Evolutionary conservation across 1,140 invertebrate species (phyloP).

Genomic region (Drosophila virilis): DNA sequence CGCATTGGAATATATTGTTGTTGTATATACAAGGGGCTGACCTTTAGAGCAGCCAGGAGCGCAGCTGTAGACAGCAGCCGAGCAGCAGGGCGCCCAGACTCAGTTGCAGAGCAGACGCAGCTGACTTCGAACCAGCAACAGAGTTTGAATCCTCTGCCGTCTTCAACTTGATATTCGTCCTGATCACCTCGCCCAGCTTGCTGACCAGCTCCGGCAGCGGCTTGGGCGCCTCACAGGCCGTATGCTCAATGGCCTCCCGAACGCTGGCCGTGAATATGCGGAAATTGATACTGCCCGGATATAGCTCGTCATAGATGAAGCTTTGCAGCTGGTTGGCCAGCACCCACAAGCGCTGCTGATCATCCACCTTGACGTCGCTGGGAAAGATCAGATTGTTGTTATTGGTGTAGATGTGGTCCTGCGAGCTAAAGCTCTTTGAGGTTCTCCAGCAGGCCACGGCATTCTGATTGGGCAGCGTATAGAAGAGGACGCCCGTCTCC

Average conservation of each 20-base stretch:
- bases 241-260: slow-evolving; percentile 88
- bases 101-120: background rate
- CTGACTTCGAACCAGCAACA: background rate
- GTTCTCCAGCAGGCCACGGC: slow-evolving; percentile 92
- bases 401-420: slow-evolving; percentile 89
- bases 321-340: slow-evolving; percentile 89
- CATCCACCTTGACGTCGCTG: slow-evolving; percentile 91
- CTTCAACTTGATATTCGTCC: slow-evolving; percentile 45
- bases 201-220: slow-evolving; percentile 85
- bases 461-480: slow-evolving; percentile 90
- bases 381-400: slow-evolving; percentile 90
- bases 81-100: slow-evolving; percentile 10
- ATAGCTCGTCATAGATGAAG: slow-evolving; percentile 89
- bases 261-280: slow-evolving; percentile 89
- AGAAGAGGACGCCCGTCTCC: slow-evolving; percentile 90
- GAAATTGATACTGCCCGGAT: slow-evolving; percentile 89
- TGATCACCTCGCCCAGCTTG: slow-evolving; percentile 84
- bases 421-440: slow-evolving; percentile 87
- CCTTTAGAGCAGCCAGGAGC: slow-evolving; percentile 2
- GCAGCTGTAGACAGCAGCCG: background rate
- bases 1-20: background rate
- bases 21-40: background rate
- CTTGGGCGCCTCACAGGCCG: slow-evolving; percentile 87
- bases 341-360: slow-evolving; percentile 89
- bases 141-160: background rate